phyloP scores from a whole-genome alignment of 2,113 vertebrate genomes.

The Lynx canadensis region DNA sequence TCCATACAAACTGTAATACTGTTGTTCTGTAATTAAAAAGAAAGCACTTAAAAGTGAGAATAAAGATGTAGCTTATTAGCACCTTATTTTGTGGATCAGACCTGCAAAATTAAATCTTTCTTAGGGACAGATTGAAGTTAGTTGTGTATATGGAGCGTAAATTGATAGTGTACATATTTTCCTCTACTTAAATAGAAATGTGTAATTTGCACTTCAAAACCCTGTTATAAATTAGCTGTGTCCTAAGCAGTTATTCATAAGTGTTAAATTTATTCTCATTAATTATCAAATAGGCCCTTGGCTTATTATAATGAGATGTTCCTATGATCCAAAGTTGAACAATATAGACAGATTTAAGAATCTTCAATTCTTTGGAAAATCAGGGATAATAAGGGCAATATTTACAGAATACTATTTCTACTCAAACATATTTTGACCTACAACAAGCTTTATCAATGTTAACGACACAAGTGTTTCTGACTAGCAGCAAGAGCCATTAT shows the following conservation, averaged over 20 bases:
- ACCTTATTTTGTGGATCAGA: background rate
- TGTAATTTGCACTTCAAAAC: slow-evolving; percentile 63
- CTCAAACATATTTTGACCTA: slow-evolving; percentile 5
- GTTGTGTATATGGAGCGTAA: slow-evolving; percentile 2
- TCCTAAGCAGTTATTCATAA: slow-evolving; percentile 7
- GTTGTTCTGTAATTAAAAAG: background rate
- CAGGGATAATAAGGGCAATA: background rate
- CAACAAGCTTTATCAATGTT: background rate
- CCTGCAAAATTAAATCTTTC: slow-evolving; percentile 40
- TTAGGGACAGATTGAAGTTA: background rate
- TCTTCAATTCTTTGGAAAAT: background rate
- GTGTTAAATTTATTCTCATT: slow-evolving; percentile 47
- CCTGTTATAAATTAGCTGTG: slow-evolving; percentile 19
- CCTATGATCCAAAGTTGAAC: slow-evolving; percentile 36
- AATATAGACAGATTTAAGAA: background rate
- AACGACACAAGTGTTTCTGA: background rate
- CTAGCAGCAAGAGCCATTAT: background rate
- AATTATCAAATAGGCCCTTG: slow-evolving; percentile 48
- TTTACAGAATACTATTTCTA: background rate
- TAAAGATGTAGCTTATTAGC: slow-evolving; percentile 11
- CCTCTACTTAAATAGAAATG: slow-evolving; percentile 40
- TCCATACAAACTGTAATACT: background rate
- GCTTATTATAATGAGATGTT: slow-evolving; percentile 31
- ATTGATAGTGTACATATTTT: slow-evolving; percentile 37
- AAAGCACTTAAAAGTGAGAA: slow-evolving; percentile 46